Conservation (phyloP, 2,888 invertebrate genomes). For the Villa cingulata region DNA sequence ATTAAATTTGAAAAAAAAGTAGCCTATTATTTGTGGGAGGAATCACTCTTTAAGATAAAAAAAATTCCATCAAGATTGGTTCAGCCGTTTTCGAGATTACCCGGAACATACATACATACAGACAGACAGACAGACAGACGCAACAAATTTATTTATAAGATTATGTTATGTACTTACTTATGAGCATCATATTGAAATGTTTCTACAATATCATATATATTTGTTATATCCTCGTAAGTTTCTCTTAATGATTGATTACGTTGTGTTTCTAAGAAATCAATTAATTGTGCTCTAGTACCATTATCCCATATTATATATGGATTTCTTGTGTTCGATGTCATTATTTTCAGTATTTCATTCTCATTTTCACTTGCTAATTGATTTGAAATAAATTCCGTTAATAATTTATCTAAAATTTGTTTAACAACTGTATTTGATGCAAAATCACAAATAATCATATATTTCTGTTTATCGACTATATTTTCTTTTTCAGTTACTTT, state of each 20-base stretch:
- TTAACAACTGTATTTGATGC: constrained; percentile 47
- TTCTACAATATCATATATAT: constrained; percentile 27
- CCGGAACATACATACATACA: no score
- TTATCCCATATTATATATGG: constrained; percentile 99
- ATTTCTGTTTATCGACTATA: constrained; percentile 22
- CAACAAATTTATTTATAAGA: no score
- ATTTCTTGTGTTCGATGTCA: constrained; percentile 93
- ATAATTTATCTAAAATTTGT: constrained; percentile 49
- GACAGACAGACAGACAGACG: no score
- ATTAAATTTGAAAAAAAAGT: no score
- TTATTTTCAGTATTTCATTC: constrained; percentile 55
- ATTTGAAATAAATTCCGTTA: constrained; percentile 78
- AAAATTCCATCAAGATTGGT: no score
- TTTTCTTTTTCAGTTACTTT: constrained; percentile 19
- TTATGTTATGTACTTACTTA: constrained; percentile 28
- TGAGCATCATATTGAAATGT: constrained; percentile 33
- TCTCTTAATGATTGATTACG: constrained; percentile 35
- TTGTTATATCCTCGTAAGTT: constrained; percentile 30
- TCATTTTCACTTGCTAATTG: constrained; percentile 49
- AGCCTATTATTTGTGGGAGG: no score
- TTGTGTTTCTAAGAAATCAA: constrained; percentile 70
- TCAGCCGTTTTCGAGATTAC: no score
- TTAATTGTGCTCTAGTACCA: constrained; percentile 82
- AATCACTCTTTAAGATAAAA: no score
- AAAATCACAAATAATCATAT: constrained; percentile 22